Evolutionary conservation across 2,888 invertebrate genomes (phyloP).

Genomic region (Tiliacea citrago): DNA sequence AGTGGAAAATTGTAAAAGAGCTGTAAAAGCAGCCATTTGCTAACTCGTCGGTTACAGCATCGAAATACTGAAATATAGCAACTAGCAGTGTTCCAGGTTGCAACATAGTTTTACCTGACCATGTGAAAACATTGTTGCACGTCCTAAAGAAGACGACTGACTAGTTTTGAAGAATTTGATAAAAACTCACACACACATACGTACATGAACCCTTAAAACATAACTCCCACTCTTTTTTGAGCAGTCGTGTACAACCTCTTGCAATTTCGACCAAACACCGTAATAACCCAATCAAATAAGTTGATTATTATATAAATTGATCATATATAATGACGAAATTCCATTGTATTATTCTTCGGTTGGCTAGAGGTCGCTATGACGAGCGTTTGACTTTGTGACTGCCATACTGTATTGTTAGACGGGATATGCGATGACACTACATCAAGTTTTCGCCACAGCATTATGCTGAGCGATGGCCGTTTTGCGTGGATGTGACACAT

Average conservation of each 20-base stretch:
- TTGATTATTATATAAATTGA: conserved; percentile 17
- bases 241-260: neutral
- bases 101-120: conserved; percentile 18
- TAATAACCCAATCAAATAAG: conserved; percentile 7
- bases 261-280: neutral
- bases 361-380: conserved; percentile 43
- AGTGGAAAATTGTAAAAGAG: neutral
- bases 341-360: conserved; percentile 35
- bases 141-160: neutral
- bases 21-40: conserved; percentile 7
- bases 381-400: conserved; percentile 34
- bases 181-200: neutral
- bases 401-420: conserved; percentile 27
- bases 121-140: conserved; percentile 1
- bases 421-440: conserved; percentile 17
- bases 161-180: neutral
- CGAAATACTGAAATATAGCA: neutral
- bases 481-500: too few relatives aligned
- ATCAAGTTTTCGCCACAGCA: neutral
- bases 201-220: neutral
- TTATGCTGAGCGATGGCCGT: too few relatives aligned
- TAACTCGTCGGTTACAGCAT: conserved; percentile 12
- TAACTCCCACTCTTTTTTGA: neutral
- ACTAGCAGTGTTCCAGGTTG: neutral
- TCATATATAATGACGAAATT: conserved; percentile 11